These are phyloP conservation scores for Notothenia rossii DNA, from an alignment of 2,113 vertebrate genomes.

Conservation along the genomic window DNA sequence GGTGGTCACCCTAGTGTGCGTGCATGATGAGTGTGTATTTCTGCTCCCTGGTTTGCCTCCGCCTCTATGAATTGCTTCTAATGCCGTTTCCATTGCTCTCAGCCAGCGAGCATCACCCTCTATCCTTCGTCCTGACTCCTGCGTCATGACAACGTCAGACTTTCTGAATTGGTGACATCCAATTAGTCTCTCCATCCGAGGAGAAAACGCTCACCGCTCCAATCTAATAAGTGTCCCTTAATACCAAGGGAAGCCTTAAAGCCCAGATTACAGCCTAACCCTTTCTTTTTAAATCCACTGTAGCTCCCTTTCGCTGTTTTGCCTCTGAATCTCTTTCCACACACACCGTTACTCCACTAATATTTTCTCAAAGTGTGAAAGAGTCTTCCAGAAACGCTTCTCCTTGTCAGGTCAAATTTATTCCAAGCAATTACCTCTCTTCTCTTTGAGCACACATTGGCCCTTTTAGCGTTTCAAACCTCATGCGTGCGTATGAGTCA, in stretches of 20 bases:
- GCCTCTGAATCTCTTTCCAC: not conserved
- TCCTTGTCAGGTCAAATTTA: slow-evolving; percentile 22
- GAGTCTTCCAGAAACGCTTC: slow-evolving; percentile 18
- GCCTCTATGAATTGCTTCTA: slow-evolving; percentile 24
- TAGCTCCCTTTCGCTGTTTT: slow-evolving; percentile 15
- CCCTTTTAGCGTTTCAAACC: not conserved
- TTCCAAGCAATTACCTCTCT: slow-evolving; percentile 18
- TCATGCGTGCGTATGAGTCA: not conserved
- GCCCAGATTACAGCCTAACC: slow-evolving; percentile 62
- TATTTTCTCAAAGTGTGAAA: slow-evolving; percentile 13
- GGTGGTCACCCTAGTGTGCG: too few relatives aligned
- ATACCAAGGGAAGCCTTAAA: slow-evolving; percentile 64
- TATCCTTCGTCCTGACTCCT: slow-evolving; percentile 23
- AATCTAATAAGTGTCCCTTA: slow-evolving; percentile 68
- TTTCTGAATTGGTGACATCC: slow-evolving; percentile 71
- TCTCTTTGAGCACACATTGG: not conserved
- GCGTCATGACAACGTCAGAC: slow-evolving; percentile 47
- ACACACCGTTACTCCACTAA: slow-evolving; percentile 3
- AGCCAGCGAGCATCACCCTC: not conserved
- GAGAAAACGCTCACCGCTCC: slow-evolving; percentile 36
- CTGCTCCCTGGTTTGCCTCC: slow-evolving; percentile 1
- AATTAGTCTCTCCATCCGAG: slow-evolving; percentile 67
- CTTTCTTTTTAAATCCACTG: not conserved
- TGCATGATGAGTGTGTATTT: not conserved
- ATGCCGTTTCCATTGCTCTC: slow-evolving; percentile 39